Base-by-base conservation (phyloP, 2,797 vertebrate genomes). In the Sebastolobus altivelis region DNA sequence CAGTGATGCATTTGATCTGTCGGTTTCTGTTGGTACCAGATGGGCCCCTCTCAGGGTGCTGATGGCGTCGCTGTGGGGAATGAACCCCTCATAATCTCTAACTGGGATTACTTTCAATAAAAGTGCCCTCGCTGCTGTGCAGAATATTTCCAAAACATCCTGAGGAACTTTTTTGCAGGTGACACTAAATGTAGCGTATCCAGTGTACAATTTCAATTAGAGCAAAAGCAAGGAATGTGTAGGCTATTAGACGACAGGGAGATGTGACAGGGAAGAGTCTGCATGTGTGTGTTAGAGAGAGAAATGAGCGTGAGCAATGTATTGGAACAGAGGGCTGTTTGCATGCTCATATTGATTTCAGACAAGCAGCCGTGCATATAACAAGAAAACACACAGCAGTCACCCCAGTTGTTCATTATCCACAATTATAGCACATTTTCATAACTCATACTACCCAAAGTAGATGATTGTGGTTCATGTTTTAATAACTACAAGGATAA, bases 1-100 rank as follows among this genome's bases (percentile, higher is more conserved):
- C 81, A 89, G 80, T 89, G 88, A 90, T 88, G 79, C 80, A 90
- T 91, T 79, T 89, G 77, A 88, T 85, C 69, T 81, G 68, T 68
- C 22, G 27, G 37, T 78, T 66, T 82, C 59, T 72, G 75, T 79
- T 73, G 77, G 81, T 29, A 85, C 35, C 81, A 90, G 84, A 87
- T 84, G 84, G 68, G 72, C 66, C 60, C 60, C 80, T 85, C 77
- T 84, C 77, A 75, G 79, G 85, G 87, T 72, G 61, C 72, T 68
- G 68, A 59, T 70, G 81, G 77, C 75, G 60, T 78, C 81, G 56
- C 72, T 73, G 61, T 38, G 58, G 78, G 80, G 65, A 58, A 8
- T 22, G 70, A 84, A 86, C 66, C 35, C 74, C 74, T 76, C 58
- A 81, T 75, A 77, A 84, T 88, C 69, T 46, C 66, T 72, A 72